Conservation (phyloP, 2,113 vertebrate genomes). For the Nothobranchius kuhntae region DNA sequence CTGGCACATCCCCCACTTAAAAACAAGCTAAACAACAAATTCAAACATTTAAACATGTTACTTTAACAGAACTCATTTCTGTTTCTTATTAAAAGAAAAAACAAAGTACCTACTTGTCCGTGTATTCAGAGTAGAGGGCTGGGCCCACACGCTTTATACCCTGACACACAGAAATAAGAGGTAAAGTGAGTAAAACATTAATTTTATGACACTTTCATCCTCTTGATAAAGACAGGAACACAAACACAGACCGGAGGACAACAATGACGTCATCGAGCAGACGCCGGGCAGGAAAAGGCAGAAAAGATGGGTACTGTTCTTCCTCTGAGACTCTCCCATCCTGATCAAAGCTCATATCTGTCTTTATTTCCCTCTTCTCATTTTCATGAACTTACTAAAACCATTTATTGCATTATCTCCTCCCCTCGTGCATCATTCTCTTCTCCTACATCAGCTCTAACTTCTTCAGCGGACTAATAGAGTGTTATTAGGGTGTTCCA, state of each 20-base stretch:
- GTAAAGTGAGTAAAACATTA: not conserved
- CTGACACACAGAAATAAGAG: conserved; percentile 67
- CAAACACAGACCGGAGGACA: conserved; percentile 1
- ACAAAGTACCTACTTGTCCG: conserved; percentile 53
- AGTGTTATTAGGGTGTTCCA: too few species aligned
- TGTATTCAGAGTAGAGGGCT: conserved; percentile 80
- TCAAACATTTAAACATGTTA: too few species aligned
- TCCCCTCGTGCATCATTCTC: too few species aligned
- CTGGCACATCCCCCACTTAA: too few species aligned
- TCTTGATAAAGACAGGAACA: conserved; percentile 7
- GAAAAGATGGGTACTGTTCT: conserved; percentile 28
- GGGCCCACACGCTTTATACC: conserved; percentile 90
- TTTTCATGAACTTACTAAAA: not conserved
- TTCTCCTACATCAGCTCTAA: too few species aligned
- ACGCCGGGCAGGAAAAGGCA: conserved; percentile 40
- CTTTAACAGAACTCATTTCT: too few species aligned
- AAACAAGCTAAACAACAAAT: too few species aligned
- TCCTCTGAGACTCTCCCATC: conserved; percentile 16
- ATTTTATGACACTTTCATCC: not conserved
- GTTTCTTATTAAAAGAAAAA: not conserved
- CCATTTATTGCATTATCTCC: too few species aligned
- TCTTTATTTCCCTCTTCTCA: not conserved
- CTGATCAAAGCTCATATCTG: not conserved
- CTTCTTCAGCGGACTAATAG: too few species aligned
- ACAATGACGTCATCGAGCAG: not conserved